phyloP scores from a whole-genome alignment of 1,140 invertebrate species.

The Danaus melanippus region DNA sequence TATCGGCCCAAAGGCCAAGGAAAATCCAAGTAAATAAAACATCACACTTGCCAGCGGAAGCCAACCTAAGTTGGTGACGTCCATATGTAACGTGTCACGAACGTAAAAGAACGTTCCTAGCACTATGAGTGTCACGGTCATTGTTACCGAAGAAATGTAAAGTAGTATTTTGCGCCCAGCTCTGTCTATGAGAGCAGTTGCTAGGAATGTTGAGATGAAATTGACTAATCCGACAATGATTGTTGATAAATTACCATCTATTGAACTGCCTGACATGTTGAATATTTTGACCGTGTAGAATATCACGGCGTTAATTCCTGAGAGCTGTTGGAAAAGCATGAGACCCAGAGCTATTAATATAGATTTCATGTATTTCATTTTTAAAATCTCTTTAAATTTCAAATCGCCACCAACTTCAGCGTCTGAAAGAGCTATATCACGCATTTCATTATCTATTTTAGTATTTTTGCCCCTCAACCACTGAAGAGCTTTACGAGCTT shows the following conservation, averaged over 20 bases:
- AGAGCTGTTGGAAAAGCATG: constrained; percentile 95
- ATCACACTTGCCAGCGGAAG: constrained; percentile 87
- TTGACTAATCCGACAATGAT: constrained; percentile 92
- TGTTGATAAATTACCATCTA: constrained; percentile 82
- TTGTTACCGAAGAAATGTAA: constrained; percentile 83
- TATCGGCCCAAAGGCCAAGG: constrained; percentile 92
- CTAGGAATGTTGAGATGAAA: constrained; percentile 90
- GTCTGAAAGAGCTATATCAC: constrained; percentile 83
- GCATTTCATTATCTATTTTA: constrained; percentile 86
- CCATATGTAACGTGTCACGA: constrained; percentile 66
- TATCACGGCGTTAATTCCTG: constrained; percentile 95
- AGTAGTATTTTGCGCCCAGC: constrained; percentile 88
- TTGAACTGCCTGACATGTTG: constrained; percentile 80
- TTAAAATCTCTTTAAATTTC: constrained; percentile 75
- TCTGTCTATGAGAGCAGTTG: constrained; percentile 86
- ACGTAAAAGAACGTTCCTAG: constrained; percentile 86
- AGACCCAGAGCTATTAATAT: constrained; percentile 86
- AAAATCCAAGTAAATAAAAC: constrained; percentile 91
- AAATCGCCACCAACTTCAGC: constrained; percentile 76
- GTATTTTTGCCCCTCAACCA: constrained; percentile 85
- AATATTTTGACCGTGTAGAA: constrained; percentile 95
- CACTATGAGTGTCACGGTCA: constrained; percentile 81
- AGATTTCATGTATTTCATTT: constrained; percentile 80
- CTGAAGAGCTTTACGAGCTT: constrained; percentile 81
- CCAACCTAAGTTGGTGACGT: constrained; percentile 79